Evolutionary conservation across 1,140 invertebrate genomes (phyloP), one percentile per base, ranked within the genome.

Genomic region (Drosophila kikkawai): DNA sequence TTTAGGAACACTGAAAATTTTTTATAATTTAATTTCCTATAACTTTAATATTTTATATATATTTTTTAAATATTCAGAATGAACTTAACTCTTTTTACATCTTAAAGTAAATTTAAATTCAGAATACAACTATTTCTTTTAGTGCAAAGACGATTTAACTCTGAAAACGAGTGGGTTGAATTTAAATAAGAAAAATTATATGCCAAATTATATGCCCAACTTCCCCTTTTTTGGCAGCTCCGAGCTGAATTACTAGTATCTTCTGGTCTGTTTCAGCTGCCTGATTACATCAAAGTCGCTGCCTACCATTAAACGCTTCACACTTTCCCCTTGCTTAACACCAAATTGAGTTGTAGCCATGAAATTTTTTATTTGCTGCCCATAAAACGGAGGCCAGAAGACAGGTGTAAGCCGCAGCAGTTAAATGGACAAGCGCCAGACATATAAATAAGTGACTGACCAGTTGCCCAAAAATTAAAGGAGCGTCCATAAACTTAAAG

Each of bases 141-240:
- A 51, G 66, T 69, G 66, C 5, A 15, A 11, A 8, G 5, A 2
- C 9, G 26, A 34, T n/a, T 61, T n/a, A 61, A 36, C 39, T 17
- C 56, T 9, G 17, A n/a, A 39, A 42, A 59, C 34, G 53, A 64
- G 48, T 37, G 4, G 22, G 37, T 50, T 53, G 42, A 78, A 88
- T 87, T 87, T 88, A 79, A 78, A 87, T 87, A 73, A 74, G 77
- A 48, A 66, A 55, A 66, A 50, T 57, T 63, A 65, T 36, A 45
- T 47, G 58, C 66, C 65, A 50, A 80, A 73, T 80, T 77, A 47
- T 60, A 17, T 34, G 59, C 17, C 32, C 19, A 22, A 26, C 9
- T 32, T 61, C 22, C 22, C 13, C 13, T 37, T 1, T 75, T 56
- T 26, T 42, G 47, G 26, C 50, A 37, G 11, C 8, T 8, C 19